Conservation (phyloP, 2,888 invertebrate genomes). For the Cheiracanthium punctorium region DNA sequence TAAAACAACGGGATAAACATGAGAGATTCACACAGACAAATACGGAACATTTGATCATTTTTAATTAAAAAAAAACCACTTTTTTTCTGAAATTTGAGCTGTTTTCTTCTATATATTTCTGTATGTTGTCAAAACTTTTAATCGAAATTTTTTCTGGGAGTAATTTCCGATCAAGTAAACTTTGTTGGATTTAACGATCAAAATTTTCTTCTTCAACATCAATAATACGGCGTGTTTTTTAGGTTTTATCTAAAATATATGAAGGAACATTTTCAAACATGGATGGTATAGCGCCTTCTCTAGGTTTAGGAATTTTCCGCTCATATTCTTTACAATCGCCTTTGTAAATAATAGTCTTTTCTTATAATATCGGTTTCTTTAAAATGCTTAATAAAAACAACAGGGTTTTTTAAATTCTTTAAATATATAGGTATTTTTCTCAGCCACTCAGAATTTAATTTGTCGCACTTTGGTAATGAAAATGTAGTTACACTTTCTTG, state of each 20-base stretch:
- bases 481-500: background rate
- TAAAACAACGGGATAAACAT: too few relatives aligned
- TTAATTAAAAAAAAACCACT: too few relatives aligned
- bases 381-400: background rate
- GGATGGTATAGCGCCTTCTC: background rate
- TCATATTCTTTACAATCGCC: background rate
- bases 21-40: too few relatives aligned
- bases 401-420: background rate
- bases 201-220: too few relatives aligned
- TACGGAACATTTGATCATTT: too few relatives aligned
- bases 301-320: background rate
- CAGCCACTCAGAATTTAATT: background rate
- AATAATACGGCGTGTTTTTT: too few relatives aligned
- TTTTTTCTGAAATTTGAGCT: too few relatives aligned
- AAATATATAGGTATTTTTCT: background rate
- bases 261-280: background rate
- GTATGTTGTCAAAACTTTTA: too few relatives aligned
- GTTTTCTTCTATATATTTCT: too few relatives aligned
- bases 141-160: too few relatives aligned
- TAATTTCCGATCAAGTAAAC: too few relatives aligned
- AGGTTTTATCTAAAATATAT: background rate
- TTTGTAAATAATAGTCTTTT: background rate
- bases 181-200: too few relatives aligned
- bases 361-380: background rate
- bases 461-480: background rate